These are phyloP conservation scores for Panurus biarmicus DNA, from an alignment of 2,113 vertebrate genomes.

Conservation along the genomic window DNA sequence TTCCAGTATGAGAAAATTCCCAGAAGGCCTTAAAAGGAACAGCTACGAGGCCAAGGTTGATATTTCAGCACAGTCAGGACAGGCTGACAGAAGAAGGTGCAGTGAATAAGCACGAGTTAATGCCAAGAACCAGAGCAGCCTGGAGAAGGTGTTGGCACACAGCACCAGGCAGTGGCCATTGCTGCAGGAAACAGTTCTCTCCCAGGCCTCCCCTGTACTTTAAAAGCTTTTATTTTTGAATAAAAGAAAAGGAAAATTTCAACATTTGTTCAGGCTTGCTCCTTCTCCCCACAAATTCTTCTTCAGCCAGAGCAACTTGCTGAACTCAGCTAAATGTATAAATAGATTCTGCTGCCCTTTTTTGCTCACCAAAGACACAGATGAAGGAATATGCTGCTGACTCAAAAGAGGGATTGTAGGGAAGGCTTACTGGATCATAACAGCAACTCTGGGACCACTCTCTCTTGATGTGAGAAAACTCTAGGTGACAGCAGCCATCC, in stretches of 20 bases:
- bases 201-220: not conserved
- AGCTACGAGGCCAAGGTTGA: not conserved
- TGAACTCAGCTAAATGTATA: not conserved
- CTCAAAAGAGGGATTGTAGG: not conserved
- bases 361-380: not conserved
- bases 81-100: not conserved
- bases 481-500: not conserved
- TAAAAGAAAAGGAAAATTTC: not conserved
- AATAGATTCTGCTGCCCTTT: not conserved
- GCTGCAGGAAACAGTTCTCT: not conserved
- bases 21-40: not conserved
- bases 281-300: not conserved
- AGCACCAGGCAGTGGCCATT: not conserved
- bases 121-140: not conserved
- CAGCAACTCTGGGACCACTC: not conserved
- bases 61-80: not conserved
- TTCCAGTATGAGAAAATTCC: not conserved
- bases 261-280: not conserved
- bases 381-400: not conserved
- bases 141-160: not conserved
- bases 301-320: not conserved
- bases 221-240: not conserved
- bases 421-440: not conserved
- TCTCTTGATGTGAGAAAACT: not conserved
- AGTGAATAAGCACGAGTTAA: not conserved